A percentile compares a stretch with the other conserved stretches of the same genome.
phyloP scores from a whole-genome alignment of 2,888 invertebrate species.

The Toxonevra muliebris region DNA sequence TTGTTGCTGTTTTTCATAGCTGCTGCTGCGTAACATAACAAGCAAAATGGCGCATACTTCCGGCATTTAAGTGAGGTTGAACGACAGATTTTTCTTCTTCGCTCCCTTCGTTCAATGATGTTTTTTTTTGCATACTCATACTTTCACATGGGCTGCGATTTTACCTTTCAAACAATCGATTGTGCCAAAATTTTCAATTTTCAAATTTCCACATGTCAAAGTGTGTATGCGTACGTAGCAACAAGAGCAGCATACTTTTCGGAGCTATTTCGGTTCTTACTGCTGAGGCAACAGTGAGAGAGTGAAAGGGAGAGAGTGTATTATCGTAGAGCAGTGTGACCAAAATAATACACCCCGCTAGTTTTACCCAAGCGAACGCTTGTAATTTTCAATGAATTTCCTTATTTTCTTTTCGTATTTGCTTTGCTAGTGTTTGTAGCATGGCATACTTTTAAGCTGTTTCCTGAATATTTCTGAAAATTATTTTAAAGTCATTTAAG shows the following conservation, averaged over 20 bases:
- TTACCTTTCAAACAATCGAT: conserved; percentile 10
- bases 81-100: background rate
- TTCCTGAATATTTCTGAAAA: background rate
- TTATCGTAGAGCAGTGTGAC: no score
- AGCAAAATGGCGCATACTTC: conserved; percentile 25
- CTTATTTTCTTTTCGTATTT: conserved; percentile 13
- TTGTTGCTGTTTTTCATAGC: no score
- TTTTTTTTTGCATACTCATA: no score
- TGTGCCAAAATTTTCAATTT: conserved; percentile 5
- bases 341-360: no score
- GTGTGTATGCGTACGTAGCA: background rate
- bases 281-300: no score
- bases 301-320: no score
- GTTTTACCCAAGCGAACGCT: background rate
- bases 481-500: background rate
- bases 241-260: conserved; percentile 13
- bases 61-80: conserved; percentile 4
- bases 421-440: background rate
- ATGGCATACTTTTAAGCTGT: background rate
- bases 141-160: background rate
- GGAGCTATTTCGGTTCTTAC: background rate
- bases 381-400: conserved; percentile 27
- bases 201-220: background rate
- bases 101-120: no score
- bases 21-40: conserved; percentile 6